These are phyloP conservation scores for Psilopogon haemacephalus DNA, from an alignment of 2,113 vertebrate genomes.

Conservation along the genomic window DNA sequence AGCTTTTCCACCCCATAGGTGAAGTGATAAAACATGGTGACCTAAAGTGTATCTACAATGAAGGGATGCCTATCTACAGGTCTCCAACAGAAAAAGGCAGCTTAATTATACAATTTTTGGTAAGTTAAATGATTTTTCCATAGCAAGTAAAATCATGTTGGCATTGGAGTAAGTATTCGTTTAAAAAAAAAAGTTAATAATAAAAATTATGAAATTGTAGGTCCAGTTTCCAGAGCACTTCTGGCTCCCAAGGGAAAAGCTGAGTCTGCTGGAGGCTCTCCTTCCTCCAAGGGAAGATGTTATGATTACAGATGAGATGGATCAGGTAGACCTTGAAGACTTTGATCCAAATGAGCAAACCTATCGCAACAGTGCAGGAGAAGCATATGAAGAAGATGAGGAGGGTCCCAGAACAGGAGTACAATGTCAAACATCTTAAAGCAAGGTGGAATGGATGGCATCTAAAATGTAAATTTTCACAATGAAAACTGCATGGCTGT, in stretches of 20 bases:
- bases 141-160: fast-evolving
- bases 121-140: conserved; percentile 59
- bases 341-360: conserved; percentile 76
- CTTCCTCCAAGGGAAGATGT: conserved; percentile 86
- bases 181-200: neutral
- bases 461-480: conserved; percentile 61
- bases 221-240: conserved; percentile 89
- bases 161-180: neutral
- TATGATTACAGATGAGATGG: conserved; percentile 90
- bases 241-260: conserved; percentile 87
- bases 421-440: conserved; percentile 90
- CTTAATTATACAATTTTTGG: conserved; percentile 88
- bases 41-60: conserved; percentile 82
- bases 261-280: conserved; percentile 85
- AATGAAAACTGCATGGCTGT: conserved; percentile 70
- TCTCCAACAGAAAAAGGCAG: conserved; percentile 87
- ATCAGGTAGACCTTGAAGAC: conserved; percentile 89
- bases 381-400: conserved; percentile 88
- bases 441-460: neutral
- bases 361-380: conserved; percentile 72
- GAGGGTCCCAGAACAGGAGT: conserved; percentile 81
- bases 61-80: conserved; percentile 92
- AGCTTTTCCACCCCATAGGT: conserved; percentile 69
- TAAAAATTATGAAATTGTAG: conserved; percentile 60
- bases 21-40: conserved; percentile 88